phyloP scores from a whole-genome alignment of 1,140 invertebrate species.

The Zophobas morio region DNA sequence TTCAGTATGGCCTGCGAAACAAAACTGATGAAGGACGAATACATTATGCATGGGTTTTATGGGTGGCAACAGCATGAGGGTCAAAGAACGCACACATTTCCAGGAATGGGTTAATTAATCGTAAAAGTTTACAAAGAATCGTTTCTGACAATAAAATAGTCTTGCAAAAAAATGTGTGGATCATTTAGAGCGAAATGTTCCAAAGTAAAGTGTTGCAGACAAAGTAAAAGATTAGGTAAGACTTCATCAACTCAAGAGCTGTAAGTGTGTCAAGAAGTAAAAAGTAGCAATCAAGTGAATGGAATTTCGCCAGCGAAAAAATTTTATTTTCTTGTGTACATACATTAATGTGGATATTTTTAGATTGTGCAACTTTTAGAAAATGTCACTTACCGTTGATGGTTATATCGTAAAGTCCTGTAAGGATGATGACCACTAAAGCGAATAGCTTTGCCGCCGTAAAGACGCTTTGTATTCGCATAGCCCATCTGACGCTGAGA shows the following conservation, averaged over 20 bases:
- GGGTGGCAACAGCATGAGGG: too few species aligned
- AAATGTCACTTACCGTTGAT: slow-evolving; percentile 73
- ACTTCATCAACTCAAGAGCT: too few species aligned
- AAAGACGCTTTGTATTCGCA: slow-evolving; percentile 92
- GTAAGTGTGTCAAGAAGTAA: slow-evolving; percentile 39
- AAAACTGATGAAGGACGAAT: not conserved
- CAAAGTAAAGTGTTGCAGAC: too few species aligned
- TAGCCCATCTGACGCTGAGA: slow-evolving; percentile 88
- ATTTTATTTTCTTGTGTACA: not conserved
- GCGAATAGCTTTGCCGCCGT: slow-evolving; percentile 91
- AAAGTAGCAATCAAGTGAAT: slow-evolving; percentile 19
- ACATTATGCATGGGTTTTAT: too few species aligned
- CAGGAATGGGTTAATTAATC: too few species aligned
- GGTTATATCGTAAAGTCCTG: slow-evolving; percentile 81
- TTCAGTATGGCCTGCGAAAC: slow-evolving; percentile 75
- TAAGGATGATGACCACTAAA: slow-evolving; percentile 85
- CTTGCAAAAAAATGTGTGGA: too few species aligned
- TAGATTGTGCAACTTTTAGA: not conserved
- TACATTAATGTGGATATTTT: not conserved
- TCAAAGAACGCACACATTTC: too few species aligned
- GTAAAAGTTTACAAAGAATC: too few species aligned
- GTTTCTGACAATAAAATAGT: too few species aligned
- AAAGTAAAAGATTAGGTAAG: too few species aligned
- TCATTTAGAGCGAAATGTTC: too few species aligned
- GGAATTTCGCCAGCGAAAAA: slow-evolving; percentile 4